Conservation (phyloP, 2,113 vertebrate genomes). For the Poeciliopsis occidentalis region DNA sequence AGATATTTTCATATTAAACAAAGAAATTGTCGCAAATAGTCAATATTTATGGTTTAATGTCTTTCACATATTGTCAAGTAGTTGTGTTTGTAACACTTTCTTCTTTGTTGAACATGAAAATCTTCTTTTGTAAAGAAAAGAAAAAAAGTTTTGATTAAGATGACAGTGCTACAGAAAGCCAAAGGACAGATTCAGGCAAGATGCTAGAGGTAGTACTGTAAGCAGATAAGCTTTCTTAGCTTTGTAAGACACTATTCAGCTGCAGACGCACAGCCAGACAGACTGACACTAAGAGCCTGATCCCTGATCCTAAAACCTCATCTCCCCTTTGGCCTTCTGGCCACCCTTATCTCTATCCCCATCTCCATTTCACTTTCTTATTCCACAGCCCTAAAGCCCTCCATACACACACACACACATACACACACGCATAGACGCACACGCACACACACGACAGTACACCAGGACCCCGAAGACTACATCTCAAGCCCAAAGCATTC, state of each 20-base stretch:
- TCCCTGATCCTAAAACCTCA: slow-evolving; percentile 67
- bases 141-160: neutral
- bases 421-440: slow-evolving; percentile 15
- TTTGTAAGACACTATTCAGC: slow-evolving; percentile 51
- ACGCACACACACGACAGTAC: slow-evolving; percentile 39
- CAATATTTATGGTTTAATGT: too few species aligned
- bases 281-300: slow-evolving; percentile 60
- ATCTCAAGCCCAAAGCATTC: slow-evolving; percentile 46
- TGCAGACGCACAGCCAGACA: slow-evolving; percentile 32
- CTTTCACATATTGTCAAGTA: too few species aligned
- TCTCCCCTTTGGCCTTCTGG: slow-evolving; percentile 64
- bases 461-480: slow-evolving; percentile 42
- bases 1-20: neutral
- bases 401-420: slow-evolving; percentile 21
- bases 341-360: slow-evolving; percentile 24
- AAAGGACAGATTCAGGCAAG: slow-evolving; percentile 23
- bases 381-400: slow-evolving; percentile 47
- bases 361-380: slow-evolving; percentile 42
- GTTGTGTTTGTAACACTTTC: neutral
- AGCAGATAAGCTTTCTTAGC: slow-evolving; percentile 55
- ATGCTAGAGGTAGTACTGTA: slow-evolving; percentile 22
- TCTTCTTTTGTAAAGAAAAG: neutral
- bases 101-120: neutral
- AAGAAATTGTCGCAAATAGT: too few species aligned
- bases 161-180: slow-evolving; percentile 21